A percentile compares a stretch with the other conserved stretches of the same genome.
Conservation (phyloP, 2,113 vertebrate species). For the Istiophorus platypterus region DNA sequence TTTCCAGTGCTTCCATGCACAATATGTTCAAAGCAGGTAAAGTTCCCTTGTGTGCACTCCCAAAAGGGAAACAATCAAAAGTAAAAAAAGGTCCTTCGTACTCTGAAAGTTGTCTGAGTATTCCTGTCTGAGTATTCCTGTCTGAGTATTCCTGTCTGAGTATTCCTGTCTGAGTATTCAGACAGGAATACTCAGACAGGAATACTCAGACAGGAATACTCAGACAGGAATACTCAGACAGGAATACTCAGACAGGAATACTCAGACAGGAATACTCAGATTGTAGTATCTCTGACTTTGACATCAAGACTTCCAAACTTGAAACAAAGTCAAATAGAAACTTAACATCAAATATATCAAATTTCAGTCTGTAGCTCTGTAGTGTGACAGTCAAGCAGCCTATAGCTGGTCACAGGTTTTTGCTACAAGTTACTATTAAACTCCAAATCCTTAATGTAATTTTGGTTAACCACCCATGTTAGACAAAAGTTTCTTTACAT, state of each 20-base stretch:
- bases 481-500: slow-evolving; percentile 10
- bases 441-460: slow-evolving; percentile 14
- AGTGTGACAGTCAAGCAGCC: neutral
- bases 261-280: neutral
- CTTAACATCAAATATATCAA: neutral
- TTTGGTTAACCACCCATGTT: slow-evolving; percentile 7
- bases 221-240: too few species aligned
- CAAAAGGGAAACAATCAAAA: neutral
- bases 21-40: too few species aligned
- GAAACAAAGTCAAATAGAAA: neutral
- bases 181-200: too few species aligned
- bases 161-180: too few species aligned
- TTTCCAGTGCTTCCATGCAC: too few species aligned
- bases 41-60: neutral
- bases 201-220: too few species aligned
- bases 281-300: neutral
- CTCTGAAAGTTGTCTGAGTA: neutral
- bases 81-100: neutral
- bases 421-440: slow-evolving; percentile 1
- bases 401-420: neutral
- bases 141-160: too few species aligned
- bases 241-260: too few species aligned
- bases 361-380: neutral
- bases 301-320: neutral
- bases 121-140: too few species aligned